These are phyloP conservation scores for Amphiduros pacificus DNA, from an alignment of 2,888 invertebrate genomes.

Conservation along the genomic window DNA sequence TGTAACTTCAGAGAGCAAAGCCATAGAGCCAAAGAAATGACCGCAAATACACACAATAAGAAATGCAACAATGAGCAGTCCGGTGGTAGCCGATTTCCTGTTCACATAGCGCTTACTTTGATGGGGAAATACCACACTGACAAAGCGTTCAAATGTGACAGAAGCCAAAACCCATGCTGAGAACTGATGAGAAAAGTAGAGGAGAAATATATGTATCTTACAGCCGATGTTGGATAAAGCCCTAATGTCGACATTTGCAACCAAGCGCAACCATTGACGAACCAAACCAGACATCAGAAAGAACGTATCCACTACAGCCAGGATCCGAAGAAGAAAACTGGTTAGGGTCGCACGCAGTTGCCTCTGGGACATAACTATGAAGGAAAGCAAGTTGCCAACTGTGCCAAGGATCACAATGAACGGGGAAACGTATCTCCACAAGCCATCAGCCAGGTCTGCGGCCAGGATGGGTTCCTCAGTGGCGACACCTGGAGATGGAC, in stretches of 20 bases:
- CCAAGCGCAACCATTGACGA: not conserved
- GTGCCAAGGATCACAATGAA: not conserved
- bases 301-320: not conserved
- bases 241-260: not conserved
- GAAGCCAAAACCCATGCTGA: slow-evolving; percentile 55
- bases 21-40: slow-evolving; percentile 49
- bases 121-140: slow-evolving; percentile 48
- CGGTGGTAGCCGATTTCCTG: no score
- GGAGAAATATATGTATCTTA: slow-evolving; percentile 42
- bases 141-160: slow-evolving; percentile 52
- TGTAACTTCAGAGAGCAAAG: slow-evolving; percentile 8
- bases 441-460: no score
- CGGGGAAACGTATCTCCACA: not conserved
- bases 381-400: not conserved
- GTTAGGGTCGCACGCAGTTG: not conserved
- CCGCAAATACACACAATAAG: slow-evolving; percentile 41
- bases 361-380: not conserved
- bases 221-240: slow-evolving; percentile 34
- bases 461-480: no score
- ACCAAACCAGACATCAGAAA: not conserved
- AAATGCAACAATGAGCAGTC: slow-evolving; percentile 32
- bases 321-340: not conserved
- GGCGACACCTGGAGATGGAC: no score
- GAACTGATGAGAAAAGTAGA: slow-evolving; percentile 41
- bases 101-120: no score